Evolutionary conservation across 1,140 invertebrate genomes (phyloP), one percentile per base, ranked within the genome.

Genomic region (Cotesia chilonis): DNA sequence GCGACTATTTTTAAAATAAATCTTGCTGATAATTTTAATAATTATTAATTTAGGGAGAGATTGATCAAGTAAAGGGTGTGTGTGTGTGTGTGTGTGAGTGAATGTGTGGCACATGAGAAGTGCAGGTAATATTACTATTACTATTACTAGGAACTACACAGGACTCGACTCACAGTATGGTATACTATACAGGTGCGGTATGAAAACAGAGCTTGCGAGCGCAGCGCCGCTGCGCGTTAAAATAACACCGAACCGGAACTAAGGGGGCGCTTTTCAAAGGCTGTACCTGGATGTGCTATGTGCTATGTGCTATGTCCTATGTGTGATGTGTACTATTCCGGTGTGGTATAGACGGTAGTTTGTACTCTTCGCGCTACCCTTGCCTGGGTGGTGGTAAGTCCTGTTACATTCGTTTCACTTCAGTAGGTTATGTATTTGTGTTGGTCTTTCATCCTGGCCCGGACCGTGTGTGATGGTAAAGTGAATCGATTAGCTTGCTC

Each of bases 201-300:
- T 28, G 20, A 59, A 35, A 59, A 5, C 57, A 35, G 7, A 64
- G 36, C 61, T 35, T 20, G 60, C 60, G 64, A 67, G 64, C 9
- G 41, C 20, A 67, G 68, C 68, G 68, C 68, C 57, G 60, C 55
- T 59, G 36, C 61, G 72, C 79, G 79, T 82, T 79, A 81, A 76
- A 80, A 82, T 77, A 80, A 81, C 28, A 78, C 75, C 76, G 78
- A 75, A 75, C 66, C 78, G 81, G 79, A 82, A 82, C 75, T 12
- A 7, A 70, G 14, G 72, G 67, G 59, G 14, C 57, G 72, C 57
- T 59, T 59, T 20, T 28, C 57, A 28, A 28, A 28, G 28, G 28
- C 28, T 28, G 28, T 28, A 28, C 28, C 28, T 28, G 28, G 28
- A 28, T 28, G 28, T 28, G 28, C 28, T 2, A 28, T 28, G 28